Evolutionary conservation across 2,797 vertebrate genomes (phyloP).

Genomic region (Glyptemys insculpta): DNA sequence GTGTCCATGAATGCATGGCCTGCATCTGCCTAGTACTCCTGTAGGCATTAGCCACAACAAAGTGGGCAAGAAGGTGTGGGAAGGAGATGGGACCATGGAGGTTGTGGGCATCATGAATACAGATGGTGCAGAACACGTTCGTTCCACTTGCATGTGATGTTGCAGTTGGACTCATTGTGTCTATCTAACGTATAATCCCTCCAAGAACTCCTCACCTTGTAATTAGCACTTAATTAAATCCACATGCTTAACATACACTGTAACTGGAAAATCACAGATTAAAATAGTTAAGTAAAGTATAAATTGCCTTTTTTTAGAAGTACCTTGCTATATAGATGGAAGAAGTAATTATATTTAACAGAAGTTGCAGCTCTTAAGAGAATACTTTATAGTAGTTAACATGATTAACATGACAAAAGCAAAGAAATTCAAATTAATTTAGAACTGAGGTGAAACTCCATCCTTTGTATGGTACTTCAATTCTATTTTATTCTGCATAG

Average conservation of each 20-base stretch:
- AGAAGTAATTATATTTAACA: constrained; percentile 47
- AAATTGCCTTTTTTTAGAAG: constrained; percentile 27
- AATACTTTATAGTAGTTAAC: constrained; percentile 22
- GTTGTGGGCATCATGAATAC: neutral
- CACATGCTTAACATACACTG: constrained; percentile 50
- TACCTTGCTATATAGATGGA: constrained; percentile 44
- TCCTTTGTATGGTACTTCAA: neutral
- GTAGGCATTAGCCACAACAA: neutral
- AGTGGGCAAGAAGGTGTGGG: neutral
- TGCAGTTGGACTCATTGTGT: constrained; percentile 38
- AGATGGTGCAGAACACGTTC: neutral
- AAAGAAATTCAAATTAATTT: neutral
- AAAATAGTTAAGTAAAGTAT: constrained; percentile 55
- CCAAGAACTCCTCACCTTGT: constrained; percentile 65
- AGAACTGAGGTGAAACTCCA: neutral
- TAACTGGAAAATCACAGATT: constrained; percentile 54
- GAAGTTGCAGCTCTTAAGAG: constrained; percentile 42
- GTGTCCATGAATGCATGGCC: neutral
- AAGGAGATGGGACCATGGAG: neutral
- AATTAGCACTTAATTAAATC: constrained; percentile 63
- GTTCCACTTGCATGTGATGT: constrained; percentile 4
- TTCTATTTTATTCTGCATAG: neutral
- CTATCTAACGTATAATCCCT: constrained; percentile 64
- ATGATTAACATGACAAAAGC: neutral
- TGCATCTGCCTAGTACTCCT: accelerated